phyloP scores from a whole-genome alignment of 2,797 vertebrate species.

The Danio tinwini region DNA sequence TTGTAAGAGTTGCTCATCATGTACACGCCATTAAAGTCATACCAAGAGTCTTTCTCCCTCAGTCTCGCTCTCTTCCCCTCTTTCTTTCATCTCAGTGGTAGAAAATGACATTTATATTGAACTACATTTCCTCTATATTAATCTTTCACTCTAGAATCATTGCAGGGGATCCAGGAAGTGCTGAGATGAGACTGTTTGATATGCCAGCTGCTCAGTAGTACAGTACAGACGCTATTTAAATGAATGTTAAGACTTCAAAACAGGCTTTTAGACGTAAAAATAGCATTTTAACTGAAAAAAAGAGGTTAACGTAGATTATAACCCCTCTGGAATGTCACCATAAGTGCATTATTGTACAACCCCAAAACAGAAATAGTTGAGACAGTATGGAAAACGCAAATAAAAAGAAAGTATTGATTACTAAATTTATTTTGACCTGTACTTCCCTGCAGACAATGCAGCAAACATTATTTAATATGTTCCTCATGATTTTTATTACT shows the following conservation, averaged over 20 bases:
- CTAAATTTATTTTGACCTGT: too few relatives aligned
- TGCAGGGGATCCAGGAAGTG: constrained; percentile 15
- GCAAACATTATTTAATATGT: too few relatives aligned
- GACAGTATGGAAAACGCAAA: too few relatives aligned
- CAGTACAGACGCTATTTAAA: background rate
- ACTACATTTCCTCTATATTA: constrained; percentile 42
- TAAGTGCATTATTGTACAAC: background rate
- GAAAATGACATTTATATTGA: constrained; percentile 35
- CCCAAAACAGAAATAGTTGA: too few relatives aligned
- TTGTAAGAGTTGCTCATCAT: constrained; percentile 36
- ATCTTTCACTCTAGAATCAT: constrained; percentile 37
- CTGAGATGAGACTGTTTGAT: constrained; percentile 32
- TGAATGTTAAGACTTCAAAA: constrained; percentile 2
- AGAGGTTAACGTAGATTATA: background rate
- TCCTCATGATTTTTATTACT: too few relatives aligned
- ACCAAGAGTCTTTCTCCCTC: constrained; percentile 23
- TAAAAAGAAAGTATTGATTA: too few relatives aligned
- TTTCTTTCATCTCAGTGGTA: constrained; percentile 33
- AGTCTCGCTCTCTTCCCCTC: constrained; percentile 30
- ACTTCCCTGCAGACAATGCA: too few relatives aligned
- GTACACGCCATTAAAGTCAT: constrained; percentile 20
- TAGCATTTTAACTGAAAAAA: background rate
- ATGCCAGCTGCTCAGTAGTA: constrained; percentile 27
- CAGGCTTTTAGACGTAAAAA: background rate
- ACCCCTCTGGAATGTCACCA: background rate